Base-by-base conservation (phyloP, 92 coral and sea anemone species). In the Umimayanthus kanabou region DNA sequence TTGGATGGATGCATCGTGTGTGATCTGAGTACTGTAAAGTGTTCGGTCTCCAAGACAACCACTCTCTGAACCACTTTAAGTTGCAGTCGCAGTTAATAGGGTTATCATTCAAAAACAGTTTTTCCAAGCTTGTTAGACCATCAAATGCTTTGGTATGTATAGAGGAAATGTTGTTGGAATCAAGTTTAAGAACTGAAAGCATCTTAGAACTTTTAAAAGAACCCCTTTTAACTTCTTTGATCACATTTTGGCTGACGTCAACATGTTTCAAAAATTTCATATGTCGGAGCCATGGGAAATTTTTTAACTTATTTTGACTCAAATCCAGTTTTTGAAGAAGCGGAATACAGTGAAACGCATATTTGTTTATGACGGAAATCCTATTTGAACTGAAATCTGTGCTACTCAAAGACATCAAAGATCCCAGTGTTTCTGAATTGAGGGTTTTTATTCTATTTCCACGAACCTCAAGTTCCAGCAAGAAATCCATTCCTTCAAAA, bases 61-160 rank as follows among this genome's bases (percentile, higher is more conserved):
- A 94, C 67, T 80, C 78, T 29, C 61, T 82, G 9, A 93, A 55
- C 96, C 96, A 93, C 39, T 88, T 92, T 69, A 95, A 79, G 7
- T 88, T 85, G 42, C 98, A 95, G 77, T 95, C 89, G 73, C 98
- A 95, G 14, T 93, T 50, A 8, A 95, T 39, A 37, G 96, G 93
- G 80, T 95, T 95, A 16, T 88, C 78, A 30, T 84, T 29, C 0
- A 95, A 67, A 75, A 69, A 85, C 18, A 95, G 65, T 43, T 79
- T 43, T 4, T 40, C 70, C 7, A 86, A 61, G 2, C 55, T 61
- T 81, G 47, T 79, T 70, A 95, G 87, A 2, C 75, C 87, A 69
- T 77, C 74, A 70, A 82, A 82, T 69, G 86, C 64, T 47, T 42
- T 45, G n/a, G 15, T 1, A 15, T 82, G 86, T 16, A 82, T n/a